A percentile compares a stretch with the other conserved stretches of the same genome.
phyloP scores from a whole-genome alignment of 2,113 vertebrate species.

The Orycteropus afer region DNA sequence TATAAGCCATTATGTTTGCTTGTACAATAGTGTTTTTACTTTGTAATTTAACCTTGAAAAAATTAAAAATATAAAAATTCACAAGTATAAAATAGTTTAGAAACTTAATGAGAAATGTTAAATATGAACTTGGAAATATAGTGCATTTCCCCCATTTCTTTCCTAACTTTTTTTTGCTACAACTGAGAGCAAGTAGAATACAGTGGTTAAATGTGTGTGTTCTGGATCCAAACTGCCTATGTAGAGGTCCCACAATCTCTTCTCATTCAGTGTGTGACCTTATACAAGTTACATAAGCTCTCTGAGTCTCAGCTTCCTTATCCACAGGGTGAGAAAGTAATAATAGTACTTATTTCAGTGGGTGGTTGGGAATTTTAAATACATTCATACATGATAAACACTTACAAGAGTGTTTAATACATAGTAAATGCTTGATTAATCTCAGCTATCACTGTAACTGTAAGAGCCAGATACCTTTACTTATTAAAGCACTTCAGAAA shows the following conservation, averaged over 20 bases:
- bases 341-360: not conserved
- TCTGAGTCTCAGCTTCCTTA: not conserved
- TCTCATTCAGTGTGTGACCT: not conserved
- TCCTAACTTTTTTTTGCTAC: not conserved
- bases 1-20: slow-evolving; percentile 51
- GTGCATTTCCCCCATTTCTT: not conserved
- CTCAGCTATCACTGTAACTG: not conserved
- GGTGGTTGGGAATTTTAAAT: not conserved
- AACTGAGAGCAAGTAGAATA: not conserved
- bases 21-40: slow-evolving; percentile 45
- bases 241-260: no score
- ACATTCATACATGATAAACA: not conserved
- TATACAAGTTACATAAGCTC: not conserved
- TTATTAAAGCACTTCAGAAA: slow-evolving; percentile 4
- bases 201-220: not conserved
- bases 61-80: not conserved
- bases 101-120: not conserved
- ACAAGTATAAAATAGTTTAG: slow-evolving; percentile 23
- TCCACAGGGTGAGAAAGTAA: not conserved
- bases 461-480: not conserved
- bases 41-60: slow-evolving; percentile 75
- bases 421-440: slow-evolving; percentile 24
- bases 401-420: not conserved
- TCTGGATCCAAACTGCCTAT: no score
- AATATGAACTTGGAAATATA: not conserved